Evolutionary conservation across 23 tunicate genomes (phyloP).

Genomic region (Styela clava): DNA sequence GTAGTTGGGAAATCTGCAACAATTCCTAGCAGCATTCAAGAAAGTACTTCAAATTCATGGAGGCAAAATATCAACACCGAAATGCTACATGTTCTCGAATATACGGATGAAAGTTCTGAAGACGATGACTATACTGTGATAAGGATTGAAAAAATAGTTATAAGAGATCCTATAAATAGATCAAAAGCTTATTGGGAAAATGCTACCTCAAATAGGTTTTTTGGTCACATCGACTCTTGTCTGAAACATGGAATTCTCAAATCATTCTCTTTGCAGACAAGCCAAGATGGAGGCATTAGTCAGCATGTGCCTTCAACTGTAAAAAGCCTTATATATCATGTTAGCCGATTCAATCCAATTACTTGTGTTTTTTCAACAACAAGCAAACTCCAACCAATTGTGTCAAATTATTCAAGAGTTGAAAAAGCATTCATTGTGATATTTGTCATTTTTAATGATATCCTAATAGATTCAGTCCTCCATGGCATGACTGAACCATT

Average conservation of each 20-base stretch:
- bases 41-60: conserved; percentile 1
- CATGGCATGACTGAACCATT: conserved; percentile 37
- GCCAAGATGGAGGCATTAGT: neutral
- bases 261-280: neutral
- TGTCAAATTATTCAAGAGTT: conserved; percentile 24
- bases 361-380: conserved; percentile 5
- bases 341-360: conserved; percentile 19
- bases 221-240: too few relatives aligned
- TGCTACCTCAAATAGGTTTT: neutral
- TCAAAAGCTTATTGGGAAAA: neutral
- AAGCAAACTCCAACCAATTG: conserved; percentile 1
- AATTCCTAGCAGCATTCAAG: neutral
- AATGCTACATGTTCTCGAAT: neutral
- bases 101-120: neutral
- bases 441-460: conserved; percentile 15
- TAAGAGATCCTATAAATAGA: neutral
- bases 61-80: neutral
- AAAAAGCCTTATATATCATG: neutral
- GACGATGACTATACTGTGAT: neutral
- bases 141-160: neutral
- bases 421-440: conserved; percentile 28
- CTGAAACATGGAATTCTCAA: conserved; percentile 35
- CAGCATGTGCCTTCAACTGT: neutral
- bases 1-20: neutral
- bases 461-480: conserved; percentile 23